Conservation (phyloP, 2,113 vertebrate species). For the Pandion haliaetus region DNA sequence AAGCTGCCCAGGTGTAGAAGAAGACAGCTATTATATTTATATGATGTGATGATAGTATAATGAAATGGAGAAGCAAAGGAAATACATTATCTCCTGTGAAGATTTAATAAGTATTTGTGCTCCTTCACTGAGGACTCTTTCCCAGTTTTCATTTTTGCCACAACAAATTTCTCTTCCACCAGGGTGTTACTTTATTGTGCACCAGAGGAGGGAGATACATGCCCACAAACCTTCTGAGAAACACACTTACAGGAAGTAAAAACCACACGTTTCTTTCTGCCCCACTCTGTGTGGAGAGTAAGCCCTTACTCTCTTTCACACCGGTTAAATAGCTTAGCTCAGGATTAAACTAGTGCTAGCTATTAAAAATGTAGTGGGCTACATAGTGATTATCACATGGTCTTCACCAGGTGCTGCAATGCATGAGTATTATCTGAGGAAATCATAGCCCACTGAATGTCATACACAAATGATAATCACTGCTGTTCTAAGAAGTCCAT, state of each 20-base stretch:
- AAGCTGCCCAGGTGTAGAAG: background rate
- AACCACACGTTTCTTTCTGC: background rate
- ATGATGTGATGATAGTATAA: background rate
- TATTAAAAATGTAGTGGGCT: background rate
- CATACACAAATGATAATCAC: background rate
- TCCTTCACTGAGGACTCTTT: background rate
- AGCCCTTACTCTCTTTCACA: background rate
- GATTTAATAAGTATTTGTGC: background rate
- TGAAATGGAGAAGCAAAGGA: background rate
- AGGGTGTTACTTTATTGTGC: constrained; percentile 32
- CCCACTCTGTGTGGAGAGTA: background rate
- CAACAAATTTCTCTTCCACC: background rate
- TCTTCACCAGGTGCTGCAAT: background rate
- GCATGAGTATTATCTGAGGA: background rate
- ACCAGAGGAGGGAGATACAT: constrained; percentile 9
- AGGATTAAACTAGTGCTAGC: background rate
- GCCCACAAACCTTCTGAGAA: constrained; percentile 17
- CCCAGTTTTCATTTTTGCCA: background rate
- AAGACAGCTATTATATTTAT: background rate
- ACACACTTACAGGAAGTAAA: background rate
- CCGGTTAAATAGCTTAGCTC: background rate
- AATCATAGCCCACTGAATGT: background rate
- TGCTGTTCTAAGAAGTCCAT: constrained; percentile 22
- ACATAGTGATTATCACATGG: background rate
- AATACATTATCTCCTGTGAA: background rate